Conservation (phyloP, 2,888 invertebrate genomes). For the Harpagoxenus sublaevis region DNA sequence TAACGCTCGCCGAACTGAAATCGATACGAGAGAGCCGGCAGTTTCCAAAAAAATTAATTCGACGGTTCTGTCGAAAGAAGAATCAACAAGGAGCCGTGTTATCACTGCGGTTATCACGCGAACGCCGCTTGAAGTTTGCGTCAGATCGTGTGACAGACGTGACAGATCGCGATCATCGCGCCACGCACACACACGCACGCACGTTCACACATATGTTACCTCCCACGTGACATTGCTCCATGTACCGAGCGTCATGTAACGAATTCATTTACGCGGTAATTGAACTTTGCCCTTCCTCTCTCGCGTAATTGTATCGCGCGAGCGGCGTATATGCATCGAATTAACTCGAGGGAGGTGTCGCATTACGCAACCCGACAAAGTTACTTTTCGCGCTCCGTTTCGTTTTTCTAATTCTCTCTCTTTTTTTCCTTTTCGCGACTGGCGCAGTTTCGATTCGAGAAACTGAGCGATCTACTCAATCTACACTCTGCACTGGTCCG, state of each 20-base stretch:
- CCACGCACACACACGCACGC: background rate
- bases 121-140: background rate
- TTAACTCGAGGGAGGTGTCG: background rate
- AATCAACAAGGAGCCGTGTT: too few relatives aligned
- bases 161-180: background rate
- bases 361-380: background rate
- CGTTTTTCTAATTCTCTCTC: background rate
- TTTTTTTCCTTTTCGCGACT: too few relatives aligned
- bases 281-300: slow-evolving; percentile 29
- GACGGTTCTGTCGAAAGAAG: background rate
- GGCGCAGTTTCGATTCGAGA: background rate
- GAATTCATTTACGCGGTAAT: background rate
- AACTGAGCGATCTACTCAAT: too few relatives aligned
- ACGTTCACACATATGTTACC: background rate
- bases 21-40: too few relatives aligned
- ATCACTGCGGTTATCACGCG: background rate
- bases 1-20: background rate
- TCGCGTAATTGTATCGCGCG: background rate
- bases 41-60: background rate
- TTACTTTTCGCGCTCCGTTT: background rate
- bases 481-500: too few relatives aligned
- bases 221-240: slow-evolving; percentile 21
- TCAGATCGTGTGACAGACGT: background rate
- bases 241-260: slow-evolving; percentile 7
- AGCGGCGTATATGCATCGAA: slow-evolving; percentile 14